Evolutionary conservation across 1,140 invertebrate genomes (phyloP), one percentile per base, ranked within the genome.

Genomic region (Centruroides vittatus): DNA sequence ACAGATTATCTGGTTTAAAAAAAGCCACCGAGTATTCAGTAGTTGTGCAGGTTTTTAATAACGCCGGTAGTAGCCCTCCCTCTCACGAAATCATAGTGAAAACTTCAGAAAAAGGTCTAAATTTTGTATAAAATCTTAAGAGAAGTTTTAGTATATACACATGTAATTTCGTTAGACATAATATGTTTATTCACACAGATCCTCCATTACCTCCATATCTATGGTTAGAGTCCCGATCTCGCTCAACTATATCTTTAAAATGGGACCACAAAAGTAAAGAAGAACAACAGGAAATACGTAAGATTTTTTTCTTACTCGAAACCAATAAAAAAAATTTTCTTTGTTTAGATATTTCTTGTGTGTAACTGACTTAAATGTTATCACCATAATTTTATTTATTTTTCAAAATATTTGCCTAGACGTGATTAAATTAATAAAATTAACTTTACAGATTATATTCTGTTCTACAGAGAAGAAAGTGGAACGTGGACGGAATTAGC

Each of bases 391-490:
- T 23, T 23, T 23, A 23, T 23, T 23, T 23, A 23, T 23, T 23
- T 23, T 23, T 23, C 23, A 23, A 23, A 23, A 23, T 23, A 23
- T 23, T 23, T 23, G 23, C 23, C 23, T 23, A 23, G 23, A 23
- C 23, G 23, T 12, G 11, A 56, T 56, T 50, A 13, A 12, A 12
- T 56, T 50, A 47, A 11, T 12, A n/a, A 12, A 23, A 56, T 50
- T 34, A 34, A 50, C 49, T 54, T 12, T 5, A 13, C 53, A 69
- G 68, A 69, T 53, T 69, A 64, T 41, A 65, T 66, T 1, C 51
- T 69, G 8, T 67, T 46, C 35, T 69, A 69, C 57, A 64, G 66
- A 49, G 68, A 69, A 10, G 66, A 69, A 10, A 65, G 63, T n/a
- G 58, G 60, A 1, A 55, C 63, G 5, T 69, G 68, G 68, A 60